phyloP scores from a whole-genome alignment of 2,797 vertebrate species.

The Acomys russatus region DNA sequence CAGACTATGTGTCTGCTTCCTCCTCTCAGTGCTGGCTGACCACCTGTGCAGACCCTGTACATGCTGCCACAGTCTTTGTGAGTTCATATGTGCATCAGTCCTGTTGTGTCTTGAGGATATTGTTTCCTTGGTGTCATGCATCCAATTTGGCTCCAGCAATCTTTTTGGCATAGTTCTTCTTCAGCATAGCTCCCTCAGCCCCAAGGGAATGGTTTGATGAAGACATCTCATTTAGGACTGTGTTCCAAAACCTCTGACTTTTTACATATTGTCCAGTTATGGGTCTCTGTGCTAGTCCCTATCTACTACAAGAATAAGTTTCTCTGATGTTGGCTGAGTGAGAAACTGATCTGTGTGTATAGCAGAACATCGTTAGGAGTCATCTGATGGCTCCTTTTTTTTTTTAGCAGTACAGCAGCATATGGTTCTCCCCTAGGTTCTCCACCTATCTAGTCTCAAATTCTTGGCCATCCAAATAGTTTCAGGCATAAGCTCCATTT shows the following conservation, averaged over 20 bases:
- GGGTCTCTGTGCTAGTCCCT: neutral
- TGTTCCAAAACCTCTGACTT: neutral
- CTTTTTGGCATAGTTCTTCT: neutral
- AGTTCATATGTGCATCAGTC: neutral
- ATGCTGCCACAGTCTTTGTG: neutral
- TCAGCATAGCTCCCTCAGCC: neutral
- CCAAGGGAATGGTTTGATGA: neutral
- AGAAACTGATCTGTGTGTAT: neutral
- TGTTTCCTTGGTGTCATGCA: neutral
- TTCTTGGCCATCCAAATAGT: neutral
- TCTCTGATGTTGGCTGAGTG: too few relatives aligned
- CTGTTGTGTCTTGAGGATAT: neutral
- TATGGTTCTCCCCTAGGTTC: neutral
- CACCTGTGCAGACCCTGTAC: neutral
- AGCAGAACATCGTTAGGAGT: neutral
- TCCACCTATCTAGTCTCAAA: neutral
- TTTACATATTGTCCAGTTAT: neutral
- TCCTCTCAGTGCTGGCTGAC: neutral
- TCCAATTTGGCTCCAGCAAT: too few relatives aligned
- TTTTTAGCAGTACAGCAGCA: neutral
- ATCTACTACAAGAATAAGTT: neutral
- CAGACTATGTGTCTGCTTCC: neutral
- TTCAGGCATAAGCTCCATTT: neutral
- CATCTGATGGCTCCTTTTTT: too few relatives aligned
- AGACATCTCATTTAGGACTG: neutral